Conservation (phyloP, 2,113 vertebrate species). For the Petrocephalus zakoni region DNA sequence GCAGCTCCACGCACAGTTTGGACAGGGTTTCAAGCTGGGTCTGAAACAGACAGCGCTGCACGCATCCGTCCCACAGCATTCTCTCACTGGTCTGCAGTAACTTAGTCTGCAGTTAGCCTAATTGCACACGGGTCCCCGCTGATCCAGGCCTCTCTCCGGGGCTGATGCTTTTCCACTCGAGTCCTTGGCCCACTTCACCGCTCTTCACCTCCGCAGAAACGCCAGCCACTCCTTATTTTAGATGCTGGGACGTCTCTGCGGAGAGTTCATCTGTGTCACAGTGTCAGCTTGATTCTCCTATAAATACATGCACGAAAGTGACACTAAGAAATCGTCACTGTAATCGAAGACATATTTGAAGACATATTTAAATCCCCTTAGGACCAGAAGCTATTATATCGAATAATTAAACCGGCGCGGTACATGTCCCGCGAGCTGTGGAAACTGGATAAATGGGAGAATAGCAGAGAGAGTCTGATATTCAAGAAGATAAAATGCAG, state of each 20-base stretch:
- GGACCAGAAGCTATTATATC: not conserved
- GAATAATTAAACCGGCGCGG: not conserved
- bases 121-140: constrained; percentile 35
- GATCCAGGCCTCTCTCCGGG: constrained; percentile 43
- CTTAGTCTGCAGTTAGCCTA: constrained; percentile 43
- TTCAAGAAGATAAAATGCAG: not conserved
- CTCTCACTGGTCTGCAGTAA: not conserved
- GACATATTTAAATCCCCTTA: constrained; percentile 16
- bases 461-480: constrained; percentile 14
- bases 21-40: not conserved
- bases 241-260: constrained; percentile 50
- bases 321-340: constrained; percentile 46
- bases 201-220: constrained; percentile 49
- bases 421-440: not conserved
- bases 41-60: not conserved
- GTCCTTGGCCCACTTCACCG: constrained; percentile 70
- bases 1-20: not conserved
- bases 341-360: constrained; percentile 28
- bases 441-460: not conserved
- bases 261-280: constrained; percentile 57
- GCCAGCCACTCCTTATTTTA: constrained; percentile 56
- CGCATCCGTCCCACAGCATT: not conserved
- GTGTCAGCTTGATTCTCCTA: constrained; percentile 43
- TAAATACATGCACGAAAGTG: constrained; percentile 51
- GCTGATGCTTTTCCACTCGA: constrained; percentile 58